These are phyloP conservation scores for Corynorhinus townsendii DNA, from an alignment of 2,113 vertebrate genomes.

Conservation along the genomic window DNA sequence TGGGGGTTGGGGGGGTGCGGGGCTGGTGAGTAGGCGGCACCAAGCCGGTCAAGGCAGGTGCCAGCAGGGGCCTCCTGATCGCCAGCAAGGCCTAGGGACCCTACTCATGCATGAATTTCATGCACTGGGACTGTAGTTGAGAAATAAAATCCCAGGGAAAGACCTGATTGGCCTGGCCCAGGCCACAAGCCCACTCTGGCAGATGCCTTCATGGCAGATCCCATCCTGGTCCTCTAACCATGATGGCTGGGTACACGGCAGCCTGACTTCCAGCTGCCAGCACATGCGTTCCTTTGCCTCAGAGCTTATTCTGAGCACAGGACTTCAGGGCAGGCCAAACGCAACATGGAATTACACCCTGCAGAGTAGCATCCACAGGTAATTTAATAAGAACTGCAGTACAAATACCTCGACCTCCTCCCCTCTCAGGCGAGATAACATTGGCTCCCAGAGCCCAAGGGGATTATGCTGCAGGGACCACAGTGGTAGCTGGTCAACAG, in stretches of 20 bases:
- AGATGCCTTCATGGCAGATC: not conserved
- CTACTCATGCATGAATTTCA: too few relatives aligned
- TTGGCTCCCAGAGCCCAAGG: not conserved
- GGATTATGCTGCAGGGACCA: not conserved
- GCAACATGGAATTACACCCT: not conserved
- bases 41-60: too few relatives aligned
- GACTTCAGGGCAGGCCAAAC: not conserved
- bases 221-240: not conserved
- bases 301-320: not conserved
- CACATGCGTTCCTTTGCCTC: not conserved
- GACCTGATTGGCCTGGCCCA: not conserved
- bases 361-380: not conserved
- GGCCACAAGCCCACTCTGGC: not conserved
- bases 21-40: too few relatives aligned
- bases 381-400: not conserved
- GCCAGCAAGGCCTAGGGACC: too few relatives aligned
- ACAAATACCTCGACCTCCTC: too few relatives aligned
- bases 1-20: too few relatives aligned
- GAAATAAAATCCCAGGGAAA: not conserved
- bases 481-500: not conserved
- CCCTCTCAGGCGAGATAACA: not conserved
- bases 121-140: not conserved
- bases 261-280: not conserved
- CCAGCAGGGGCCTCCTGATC: too few relatives aligned
- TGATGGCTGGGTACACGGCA: rapidly evolving